Base-by-base conservation (phyloP, 2,797 vertebrate species). In the Channa striata region DNA sequence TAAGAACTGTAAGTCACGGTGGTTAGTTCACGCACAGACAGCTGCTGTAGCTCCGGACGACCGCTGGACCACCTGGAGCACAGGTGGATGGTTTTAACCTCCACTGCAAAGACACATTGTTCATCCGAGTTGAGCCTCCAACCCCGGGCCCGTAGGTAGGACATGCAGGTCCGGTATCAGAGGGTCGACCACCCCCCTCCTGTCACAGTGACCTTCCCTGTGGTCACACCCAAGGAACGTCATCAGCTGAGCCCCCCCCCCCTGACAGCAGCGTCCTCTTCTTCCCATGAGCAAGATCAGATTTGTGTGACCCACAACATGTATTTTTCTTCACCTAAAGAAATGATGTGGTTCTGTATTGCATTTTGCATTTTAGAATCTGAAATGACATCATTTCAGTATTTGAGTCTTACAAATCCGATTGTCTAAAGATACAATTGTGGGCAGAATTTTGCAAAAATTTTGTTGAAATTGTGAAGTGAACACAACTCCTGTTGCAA, bases 141-240 rank as follows among this genome's bases (percentile, higher is more conserved):
- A 10, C 8, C 33, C 2, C 13, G 59, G 43, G 59, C 36, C 49
- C 20, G 54, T n/a, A 20, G 54, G 44, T 0, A 12, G 54, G 54
- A 19, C 56, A 0, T 33, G 39, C 6, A 2, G 50, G 40, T 52
- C 37, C 11, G 1, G 53, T 39, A 20, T 19, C 6, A 13, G 21
- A 33, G 47, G 48, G 39, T 59, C 47, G 21, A 47, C 19, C 52
- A 42, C 40, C 19, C 50, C 5, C 44, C 47, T 23, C 21, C 59
- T 4, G 46, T 13, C 46, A 10, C 14, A 16, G 63, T 71, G 74
- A 71, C 68, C 68, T 56, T 66, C 44, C 48, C 19, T 2, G 30
- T 11, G 34, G 51, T 59, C 59, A 52, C 52, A 43, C 40, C 40
- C 40, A 43, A 36, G 39, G 21, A 9, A 33, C 34, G 14, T 3